Percentiles rank a stretch among this genome's conserved stretches.
Conservation (phyloP, 2,797 vertebrate species). For the Natrix natrix region DNA sequence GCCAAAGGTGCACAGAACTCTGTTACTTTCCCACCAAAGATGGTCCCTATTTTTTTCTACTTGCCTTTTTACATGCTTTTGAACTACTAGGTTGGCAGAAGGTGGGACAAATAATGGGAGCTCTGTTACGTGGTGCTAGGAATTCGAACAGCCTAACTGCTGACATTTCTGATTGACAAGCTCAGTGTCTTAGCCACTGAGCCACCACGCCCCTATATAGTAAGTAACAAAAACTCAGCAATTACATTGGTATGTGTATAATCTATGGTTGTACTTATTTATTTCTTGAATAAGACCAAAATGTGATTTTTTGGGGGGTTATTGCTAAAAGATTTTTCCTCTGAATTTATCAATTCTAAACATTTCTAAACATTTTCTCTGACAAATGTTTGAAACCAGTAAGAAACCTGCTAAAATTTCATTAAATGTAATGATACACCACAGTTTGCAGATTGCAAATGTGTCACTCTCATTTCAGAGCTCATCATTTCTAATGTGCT, state of each 20-base stretch:
- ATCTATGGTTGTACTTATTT: background rate
- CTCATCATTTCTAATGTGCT: conserved; percentile 17
- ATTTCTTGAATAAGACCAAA: background rate
- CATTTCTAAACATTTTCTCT: background rate
- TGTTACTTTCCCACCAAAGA: too few species aligned
- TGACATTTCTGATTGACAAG: too few species aligned
- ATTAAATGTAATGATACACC: conserved; percentile 10
- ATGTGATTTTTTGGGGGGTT: background rate
- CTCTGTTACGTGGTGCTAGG: too few species aligned
- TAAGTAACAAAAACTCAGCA: background rate
- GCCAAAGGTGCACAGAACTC: too few species aligned
- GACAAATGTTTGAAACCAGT: background rate
- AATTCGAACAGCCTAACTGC: too few species aligned
- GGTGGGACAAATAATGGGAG: too few species aligned
- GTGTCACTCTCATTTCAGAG: conserved; percentile 24
- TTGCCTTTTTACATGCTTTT: too few species aligned
- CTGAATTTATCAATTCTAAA: background rate
- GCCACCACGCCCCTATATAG: background rate
- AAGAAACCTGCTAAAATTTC: conserved; percentile 7
- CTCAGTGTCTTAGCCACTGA: too few species aligned
- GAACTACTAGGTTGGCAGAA: too few species aligned
- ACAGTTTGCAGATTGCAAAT: conserved; percentile 12
- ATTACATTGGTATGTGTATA: background rate
- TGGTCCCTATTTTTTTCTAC: too few species aligned
- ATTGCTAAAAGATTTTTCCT: background rate